phyloP scores from a whole-genome alignment of 2,797 vertebrate species.

The Tarsius wallacei region DNA sequence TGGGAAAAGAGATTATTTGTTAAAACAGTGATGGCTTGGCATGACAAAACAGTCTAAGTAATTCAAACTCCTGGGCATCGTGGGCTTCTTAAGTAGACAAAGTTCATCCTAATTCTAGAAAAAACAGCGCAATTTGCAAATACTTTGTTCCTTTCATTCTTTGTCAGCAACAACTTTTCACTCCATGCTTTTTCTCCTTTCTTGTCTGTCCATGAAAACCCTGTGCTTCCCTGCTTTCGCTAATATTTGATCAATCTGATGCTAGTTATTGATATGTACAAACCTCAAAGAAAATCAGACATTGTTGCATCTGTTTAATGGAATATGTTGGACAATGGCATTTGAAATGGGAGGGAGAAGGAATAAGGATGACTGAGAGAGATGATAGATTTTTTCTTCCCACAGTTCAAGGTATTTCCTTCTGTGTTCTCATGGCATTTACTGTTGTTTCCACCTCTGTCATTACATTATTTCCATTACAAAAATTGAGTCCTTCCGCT shows the following conservation, averaged over 20 bases:
- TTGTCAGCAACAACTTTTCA: neutral
- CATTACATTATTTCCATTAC: constrained; percentile 27
- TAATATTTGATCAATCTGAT: neutral
- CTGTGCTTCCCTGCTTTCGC: neutral
- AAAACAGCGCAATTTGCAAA: neutral
- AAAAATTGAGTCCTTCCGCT: constrained; percentile 45
- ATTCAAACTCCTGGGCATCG: neutral
- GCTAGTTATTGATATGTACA: neutral
- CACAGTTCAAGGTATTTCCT: neutral
- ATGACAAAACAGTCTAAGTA: neutral
- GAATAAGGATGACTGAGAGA: neutral
- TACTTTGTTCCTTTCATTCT: neutral
- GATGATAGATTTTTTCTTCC: neutral
- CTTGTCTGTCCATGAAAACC: neutral
- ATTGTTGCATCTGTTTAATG: neutral
- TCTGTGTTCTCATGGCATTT: neutral
- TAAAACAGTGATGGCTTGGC: neutral
- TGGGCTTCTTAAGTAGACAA: neutral
- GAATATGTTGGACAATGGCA: neutral
- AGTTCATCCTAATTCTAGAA: neutral
- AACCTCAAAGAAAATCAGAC: neutral
- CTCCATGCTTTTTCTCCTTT: neutral
- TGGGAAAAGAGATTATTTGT: constrained; percentile 1
- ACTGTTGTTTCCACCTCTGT: neutral
- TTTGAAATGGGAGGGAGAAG: neutral